Evolutionary conservation across 2,797 vertebrate genomes (phyloP).

Genomic region (Microhierax caerulescens): DNA sequence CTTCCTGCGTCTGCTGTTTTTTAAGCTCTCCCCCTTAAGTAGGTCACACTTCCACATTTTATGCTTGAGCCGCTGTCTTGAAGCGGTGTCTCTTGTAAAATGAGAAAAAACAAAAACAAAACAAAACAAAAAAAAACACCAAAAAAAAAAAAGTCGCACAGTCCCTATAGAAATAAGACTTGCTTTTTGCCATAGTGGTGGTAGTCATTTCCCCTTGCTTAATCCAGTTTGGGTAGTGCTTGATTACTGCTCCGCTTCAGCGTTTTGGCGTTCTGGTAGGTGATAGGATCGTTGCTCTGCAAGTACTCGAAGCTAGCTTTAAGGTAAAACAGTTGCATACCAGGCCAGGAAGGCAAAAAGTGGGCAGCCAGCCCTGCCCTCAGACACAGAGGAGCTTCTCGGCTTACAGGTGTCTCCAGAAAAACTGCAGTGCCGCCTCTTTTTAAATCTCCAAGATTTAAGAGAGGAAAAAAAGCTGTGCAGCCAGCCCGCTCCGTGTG

Average conservation of each 20-base stretch:
- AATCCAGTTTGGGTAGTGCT: neutral
- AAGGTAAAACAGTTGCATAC: neutral
- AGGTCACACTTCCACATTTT: slow-evolving; percentile 69
- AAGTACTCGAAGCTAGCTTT: neutral
- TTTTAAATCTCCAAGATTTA: no score
- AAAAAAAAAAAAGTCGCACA: fast-evolving
- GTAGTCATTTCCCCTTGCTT: neutral
- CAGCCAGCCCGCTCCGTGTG: neutral
- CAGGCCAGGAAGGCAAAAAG: neutral
- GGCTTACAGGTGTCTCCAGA: neutral
- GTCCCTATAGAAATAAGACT: neutral
- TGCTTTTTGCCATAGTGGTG: fast-evolving
- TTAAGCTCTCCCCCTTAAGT: slow-evolving; percentile 59
- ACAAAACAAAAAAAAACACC: no score
- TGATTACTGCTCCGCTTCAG: neutral
- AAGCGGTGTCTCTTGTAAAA: neutral
- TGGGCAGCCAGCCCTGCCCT: neutral
- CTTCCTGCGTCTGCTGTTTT: slow-evolving; percentile 19
- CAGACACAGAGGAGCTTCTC: neutral
- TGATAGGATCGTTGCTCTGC: neutral
- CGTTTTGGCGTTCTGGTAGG: neutral
- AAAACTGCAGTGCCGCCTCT: fast-evolving
- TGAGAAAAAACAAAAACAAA: no score
- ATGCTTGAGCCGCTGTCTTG: slow-evolving; percentile 34
- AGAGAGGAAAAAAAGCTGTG: neutral